These are phyloP conservation scores for Eulemur rubriventer DNA, from an alignment of 2,797 vertebrate genomes.

Conservation along the genomic window DNA sequence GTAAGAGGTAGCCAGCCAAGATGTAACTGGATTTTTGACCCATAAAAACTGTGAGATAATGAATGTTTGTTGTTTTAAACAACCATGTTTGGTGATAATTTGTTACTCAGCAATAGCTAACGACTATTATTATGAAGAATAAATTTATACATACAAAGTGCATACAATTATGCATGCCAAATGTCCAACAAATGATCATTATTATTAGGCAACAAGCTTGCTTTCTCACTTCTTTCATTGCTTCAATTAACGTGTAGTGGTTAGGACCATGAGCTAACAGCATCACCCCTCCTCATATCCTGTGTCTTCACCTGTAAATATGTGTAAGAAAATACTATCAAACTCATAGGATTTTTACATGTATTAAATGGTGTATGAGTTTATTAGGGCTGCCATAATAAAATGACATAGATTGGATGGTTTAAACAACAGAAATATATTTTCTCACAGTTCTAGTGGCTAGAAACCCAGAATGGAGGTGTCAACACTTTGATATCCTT, in stretches of 20 bases:
- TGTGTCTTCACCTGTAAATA: neutral
- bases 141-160: neutral
- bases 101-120: neutral
- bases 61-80: neutral
- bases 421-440: neutral
- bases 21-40: neutral
- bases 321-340: neutral
- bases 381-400: neutral
- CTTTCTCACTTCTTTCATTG: neutral
- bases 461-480: neutral
- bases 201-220: neutral
- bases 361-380: neutral
- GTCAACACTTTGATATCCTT: neutral
- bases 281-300: neutral
- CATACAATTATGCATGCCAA: neutral
- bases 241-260: neutral
- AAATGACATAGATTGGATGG: neutral
- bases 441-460: neutral
- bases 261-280: neutral
- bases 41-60: neutral
- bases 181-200: neutral
- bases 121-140: neutral
- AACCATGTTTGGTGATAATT: neutral
- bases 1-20: neutral
- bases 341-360: neutral